Base-by-base conservation (phyloP, 53 echinoderm and acorn worm genomes). In the Paracentrotus lividus region DNA sequence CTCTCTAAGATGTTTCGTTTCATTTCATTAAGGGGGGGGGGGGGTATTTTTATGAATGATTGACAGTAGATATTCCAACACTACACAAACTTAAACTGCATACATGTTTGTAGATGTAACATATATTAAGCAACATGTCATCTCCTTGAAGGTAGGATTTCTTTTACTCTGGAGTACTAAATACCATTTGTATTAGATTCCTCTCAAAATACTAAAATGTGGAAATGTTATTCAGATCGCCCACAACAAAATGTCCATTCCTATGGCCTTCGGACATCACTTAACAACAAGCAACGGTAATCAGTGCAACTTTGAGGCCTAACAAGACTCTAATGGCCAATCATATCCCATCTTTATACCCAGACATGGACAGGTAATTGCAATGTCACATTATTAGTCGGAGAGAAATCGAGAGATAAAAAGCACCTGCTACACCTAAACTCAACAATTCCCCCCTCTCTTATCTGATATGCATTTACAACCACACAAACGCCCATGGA, bases 381-480 rank as follows among this genome's bases (percentile, higher is more conserved):
- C 47, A 45, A 47, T 47, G 47, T 10, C 45, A 47, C 24, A 44
- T 81, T 47, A 24, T 47, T 45, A 81, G 81, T n/a, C n/a, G 42
- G 26, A 81, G 81, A 81, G 81, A 81, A 45, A 81, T n/a, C 47
- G 26, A 81, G 49, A 47, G 81, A 81, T 81, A 47, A 23, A 81
- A 6, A 81, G 81, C 81, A 81, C 81, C 81, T 81, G 81, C 47
- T 47, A 47, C 47, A 5, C 33, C 10, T 26, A 44, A 76, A 49
- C 47, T 81, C 81, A 45, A 81, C 47, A 45, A 81, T 47, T 47
- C 47, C 81, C 47, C 81, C 8, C 5, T 45, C 47, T 81, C 81
- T 81, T 81, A 81, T 81, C 81, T 45, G 81, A 49, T 81, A n/a
- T 81, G 81, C 24, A 81, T n/a, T n/a, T n/a, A 81, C 47, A 47